Conservation (phyloP, 2,113 vertebrate species). For the Murina feae region DNA sequence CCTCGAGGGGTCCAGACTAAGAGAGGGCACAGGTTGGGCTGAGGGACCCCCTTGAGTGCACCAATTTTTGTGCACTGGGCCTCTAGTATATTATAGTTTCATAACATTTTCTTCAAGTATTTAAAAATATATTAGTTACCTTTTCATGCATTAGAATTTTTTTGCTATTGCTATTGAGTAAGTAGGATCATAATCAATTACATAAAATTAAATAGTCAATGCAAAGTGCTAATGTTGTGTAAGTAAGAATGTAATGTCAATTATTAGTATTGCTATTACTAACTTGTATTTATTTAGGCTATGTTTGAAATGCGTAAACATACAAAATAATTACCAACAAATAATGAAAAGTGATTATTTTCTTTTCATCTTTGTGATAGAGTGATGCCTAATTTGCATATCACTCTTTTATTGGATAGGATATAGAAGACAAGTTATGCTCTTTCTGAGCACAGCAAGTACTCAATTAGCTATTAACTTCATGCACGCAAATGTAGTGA, state of each 20-base stretch:
- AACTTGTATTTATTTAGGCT: background rate
- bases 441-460: background rate
- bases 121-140: background rate
- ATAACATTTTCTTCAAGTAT: background rate
- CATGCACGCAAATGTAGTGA: background rate
- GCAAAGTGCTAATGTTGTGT: background rate
- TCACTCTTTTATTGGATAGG: no score
- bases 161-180: background rate
- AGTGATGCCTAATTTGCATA: no score
- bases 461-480: background rate
- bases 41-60: no score
- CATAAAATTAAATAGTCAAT: background rate
- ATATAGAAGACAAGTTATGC: background rate
- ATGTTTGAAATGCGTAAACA: background rate
- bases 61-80: no score
- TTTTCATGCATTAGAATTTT: background rate
- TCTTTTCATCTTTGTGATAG: no score
- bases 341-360: background rate
- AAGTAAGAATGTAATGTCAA: background rate
- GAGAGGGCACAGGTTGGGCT: no score
- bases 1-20: no score
- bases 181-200: background rate
- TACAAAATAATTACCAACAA: background rate
- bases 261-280: background rate
- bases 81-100: background rate